Percentiles rank a stretch among this genome's conserved stretches.
Conservation (phyloP, 2,113 vertebrate species). For the Clupea harengus region DNA sequence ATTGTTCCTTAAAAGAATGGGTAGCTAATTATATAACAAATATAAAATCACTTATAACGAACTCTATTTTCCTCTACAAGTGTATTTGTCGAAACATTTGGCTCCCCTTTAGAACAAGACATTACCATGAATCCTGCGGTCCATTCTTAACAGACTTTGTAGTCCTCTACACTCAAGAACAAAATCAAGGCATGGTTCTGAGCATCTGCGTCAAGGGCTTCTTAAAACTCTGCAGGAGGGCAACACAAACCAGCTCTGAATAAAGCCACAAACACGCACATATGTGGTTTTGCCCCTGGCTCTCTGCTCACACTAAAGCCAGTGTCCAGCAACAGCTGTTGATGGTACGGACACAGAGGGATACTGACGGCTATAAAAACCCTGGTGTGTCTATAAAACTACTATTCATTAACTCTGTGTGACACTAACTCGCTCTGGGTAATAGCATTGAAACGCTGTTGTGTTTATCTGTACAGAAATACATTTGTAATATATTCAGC, state of each 20-base stretch:
- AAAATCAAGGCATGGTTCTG: not conserved
- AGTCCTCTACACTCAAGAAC: not conserved
- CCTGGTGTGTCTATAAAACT: not conserved
- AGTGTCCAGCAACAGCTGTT: not conserved
- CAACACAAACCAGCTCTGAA: not conserved
- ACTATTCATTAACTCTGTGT: not conserved
- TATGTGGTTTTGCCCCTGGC: not conserved
- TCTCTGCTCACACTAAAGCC: not conserved
- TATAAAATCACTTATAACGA: not conserved
- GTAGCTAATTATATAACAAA: not conserved
- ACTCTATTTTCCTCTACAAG: not conserved
- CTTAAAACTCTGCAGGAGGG: conserved; percentile 15
- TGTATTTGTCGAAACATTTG: not conserved
- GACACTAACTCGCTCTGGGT: not conserved
- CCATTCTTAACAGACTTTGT: not conserved
- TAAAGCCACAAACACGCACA: not conserved
- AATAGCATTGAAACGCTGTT: not conserved
- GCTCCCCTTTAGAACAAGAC: not conserved
- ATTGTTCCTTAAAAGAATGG: not conserved
- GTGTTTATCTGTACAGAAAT: not conserved
- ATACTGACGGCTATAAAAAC: not conserved
- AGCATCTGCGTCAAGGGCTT: not conserved
- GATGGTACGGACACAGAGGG: not conserved
- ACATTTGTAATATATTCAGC: not conserved
- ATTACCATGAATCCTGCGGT: not conserved